A percentile compares a stretch with the other conserved stretches of the same genome.
Conservation (phyloP, 2,797 vertebrate genomes). For the Staurois parvus region DNA sequence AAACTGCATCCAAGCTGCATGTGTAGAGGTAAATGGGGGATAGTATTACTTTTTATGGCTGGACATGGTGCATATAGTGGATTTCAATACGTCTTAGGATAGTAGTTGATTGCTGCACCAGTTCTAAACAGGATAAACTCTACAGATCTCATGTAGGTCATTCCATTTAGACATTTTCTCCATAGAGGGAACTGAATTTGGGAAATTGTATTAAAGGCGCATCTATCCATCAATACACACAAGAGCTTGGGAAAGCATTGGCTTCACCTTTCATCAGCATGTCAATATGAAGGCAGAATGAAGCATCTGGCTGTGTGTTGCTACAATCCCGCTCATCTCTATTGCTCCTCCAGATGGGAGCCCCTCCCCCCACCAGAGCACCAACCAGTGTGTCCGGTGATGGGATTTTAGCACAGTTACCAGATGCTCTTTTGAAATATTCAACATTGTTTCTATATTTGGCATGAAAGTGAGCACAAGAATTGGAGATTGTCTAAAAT, state of each 20-base stretch:
- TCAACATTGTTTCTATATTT: not conserved
- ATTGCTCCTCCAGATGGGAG: not conserved
- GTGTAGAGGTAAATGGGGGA: too few species aligned
- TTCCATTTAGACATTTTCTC: too few species aligned
- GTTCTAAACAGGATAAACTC: too few species aligned
- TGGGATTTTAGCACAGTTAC: not conserved
- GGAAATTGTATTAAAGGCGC: not conserved
- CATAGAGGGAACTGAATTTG: not conserved
- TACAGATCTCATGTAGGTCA: too few species aligned
- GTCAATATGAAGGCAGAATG: not conserved
- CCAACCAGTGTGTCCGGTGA: not conserved
- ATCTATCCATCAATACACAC: not conserved
- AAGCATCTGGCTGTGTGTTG: not conserved
- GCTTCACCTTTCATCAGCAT: not conserved
- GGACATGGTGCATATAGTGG: too few species aligned
- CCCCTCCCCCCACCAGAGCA: not conserved
- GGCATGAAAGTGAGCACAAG: not conserved
- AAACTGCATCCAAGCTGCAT: too few species aligned
- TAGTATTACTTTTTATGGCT: too few species aligned
- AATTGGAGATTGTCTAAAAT: too few species aligned
- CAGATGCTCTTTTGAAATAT: not conserved
- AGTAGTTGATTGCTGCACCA: too few species aligned
- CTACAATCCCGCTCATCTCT: not conserved
- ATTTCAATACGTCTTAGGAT: too few species aligned
- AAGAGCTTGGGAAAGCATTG: not conserved